phyloP scores from a whole-genome alignment of 2,888 invertebrate species.

The Macaria liturata region DNA sequence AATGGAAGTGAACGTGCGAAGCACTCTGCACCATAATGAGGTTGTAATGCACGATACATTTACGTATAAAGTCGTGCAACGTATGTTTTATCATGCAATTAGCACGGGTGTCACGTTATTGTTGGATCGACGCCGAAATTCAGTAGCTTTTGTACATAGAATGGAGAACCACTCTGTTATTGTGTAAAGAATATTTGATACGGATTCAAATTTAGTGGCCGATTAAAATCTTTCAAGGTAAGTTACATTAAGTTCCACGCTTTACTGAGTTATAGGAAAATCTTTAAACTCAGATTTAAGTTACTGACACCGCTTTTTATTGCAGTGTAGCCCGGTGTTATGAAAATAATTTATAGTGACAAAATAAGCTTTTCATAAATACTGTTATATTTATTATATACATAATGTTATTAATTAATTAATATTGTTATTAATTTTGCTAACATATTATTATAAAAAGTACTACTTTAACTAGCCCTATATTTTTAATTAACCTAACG shows the following conservation, averaged over 20 bases:
- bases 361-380: too few relatives aligned
- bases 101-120: constrained; percentile 45
- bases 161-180: constrained; percentile 18
- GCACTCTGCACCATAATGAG: constrained; percentile 1
- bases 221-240: constrained; percentile 17
- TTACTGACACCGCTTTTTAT: too few relatives aligned
- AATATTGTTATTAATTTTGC: too few relatives aligned
- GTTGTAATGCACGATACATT: constrained; percentile 32
- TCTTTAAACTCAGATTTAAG: too few relatives aligned
- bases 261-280: too few relatives aligned
- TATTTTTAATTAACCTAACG: too few relatives aligned
- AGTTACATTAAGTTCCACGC: not conserved
- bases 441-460: too few relatives aligned
- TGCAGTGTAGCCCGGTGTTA: too few relatives aligned
- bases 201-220: not conserved
- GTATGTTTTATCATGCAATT: constrained; percentile 63
- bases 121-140: constrained; percentile 45
- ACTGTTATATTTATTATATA: too few relatives aligned
- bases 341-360: too few relatives aligned
- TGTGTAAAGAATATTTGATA: constrained; percentile 9
- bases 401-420: too few relatives aligned
- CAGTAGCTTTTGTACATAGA: constrained; percentile 37
- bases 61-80: constrained; percentile 58
- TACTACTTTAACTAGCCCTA: too few relatives aligned
- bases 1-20: not conserved